Evolutionary conservation across 2,113 vertebrate species (phyloP), one percentile per base, ranked within the genome.

Genomic region (Elaphurus davidianus): DNA sequence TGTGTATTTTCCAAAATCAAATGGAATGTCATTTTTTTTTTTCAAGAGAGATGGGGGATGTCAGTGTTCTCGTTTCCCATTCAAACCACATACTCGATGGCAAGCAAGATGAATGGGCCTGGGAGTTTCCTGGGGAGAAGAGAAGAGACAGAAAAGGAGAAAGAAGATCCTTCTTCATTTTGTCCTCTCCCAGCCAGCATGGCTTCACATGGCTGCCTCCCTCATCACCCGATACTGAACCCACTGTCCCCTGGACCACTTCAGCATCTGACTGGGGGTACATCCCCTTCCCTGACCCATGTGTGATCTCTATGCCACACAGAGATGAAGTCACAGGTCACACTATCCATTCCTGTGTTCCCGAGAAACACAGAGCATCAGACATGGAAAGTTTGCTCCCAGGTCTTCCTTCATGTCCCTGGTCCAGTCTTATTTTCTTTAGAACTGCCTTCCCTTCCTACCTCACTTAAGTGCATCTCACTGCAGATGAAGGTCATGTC

Each of bases 1-100:
- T 99, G 99, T 99, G 98, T 99, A 98, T 99, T 99, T 99, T 99
- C 98, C 95, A 98, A 99, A 98, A 99, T 98, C 98, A 99, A 99
- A 99, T 99, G 99, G 98, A 99, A 99, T 99, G 99, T 99, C 98
- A 99, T 99, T 99, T 98, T 98, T 98, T 98, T 98, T 93, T 91
- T 25, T 82, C 50, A 97, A 98, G 88, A 98, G 98, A 98, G 98
- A 99, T 98, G 98, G 97, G 96, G 96, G 92, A 98, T 96, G 97
- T 97, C 98, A 98, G 95, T 97, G 96, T 96, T 94, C 97, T 98
- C 94, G 21, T 98, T 99, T 98, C 98, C 93, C 98, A 98, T 98
- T 99, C 98, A 98, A 98, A 95, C 98, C 98, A 97, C 98, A 98
- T 95, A 84, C 88, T 97, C 93, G 16, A 86, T n/a, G 62, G 91